A percentile compares a stretch with the other conserved stretches of the same genome.
Evolutionary conservation across 2,888 invertebrate species (phyloP).

Genomic region (Argyresthia goedartella): DNA sequence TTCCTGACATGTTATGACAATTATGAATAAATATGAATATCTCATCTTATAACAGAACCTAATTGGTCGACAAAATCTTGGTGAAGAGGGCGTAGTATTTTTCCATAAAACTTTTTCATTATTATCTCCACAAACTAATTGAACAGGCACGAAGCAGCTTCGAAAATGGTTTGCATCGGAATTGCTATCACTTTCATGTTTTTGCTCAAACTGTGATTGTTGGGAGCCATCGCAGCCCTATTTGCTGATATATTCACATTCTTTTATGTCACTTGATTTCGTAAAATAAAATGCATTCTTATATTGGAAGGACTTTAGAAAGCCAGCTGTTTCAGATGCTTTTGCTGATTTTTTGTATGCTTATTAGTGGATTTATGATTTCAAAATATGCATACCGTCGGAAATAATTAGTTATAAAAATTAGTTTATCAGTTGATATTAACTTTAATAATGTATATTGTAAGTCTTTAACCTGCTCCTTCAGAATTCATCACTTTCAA

Average conservation of each 20-base stretch:
- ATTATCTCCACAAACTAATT: slow-evolving; percentile 11
- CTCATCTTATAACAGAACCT: slow-evolving; percentile 10
- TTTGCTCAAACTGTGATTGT: slow-evolving; percentile 4
- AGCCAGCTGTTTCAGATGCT: too few relatives aligned
- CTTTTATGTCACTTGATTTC: not conserved
- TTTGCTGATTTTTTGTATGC: not conserved
- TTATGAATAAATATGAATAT: not conserved
- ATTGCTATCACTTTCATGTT: not conserved
- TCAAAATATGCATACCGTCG: too few relatives aligned
- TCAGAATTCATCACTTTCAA: not conserved
- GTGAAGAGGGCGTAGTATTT: slow-evolving; percentile 19
- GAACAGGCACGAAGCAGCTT: slow-evolving; percentile 19
- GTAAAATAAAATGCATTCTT: not conserved
- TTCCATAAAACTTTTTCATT: slow-evolving; percentile 18
- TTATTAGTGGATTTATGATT: too few relatives aligned
- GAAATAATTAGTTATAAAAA: too few relatives aligned
- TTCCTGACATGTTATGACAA: too few relatives aligned
- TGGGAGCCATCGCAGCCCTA: slow-evolving; percentile 9
- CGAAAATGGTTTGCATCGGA: slow-evolving; percentile 14
- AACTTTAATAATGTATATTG: not conserved
- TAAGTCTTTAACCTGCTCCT: not conserved
- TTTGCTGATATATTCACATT: slow-evolving; percentile 1
- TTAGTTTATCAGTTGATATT: too few relatives aligned
- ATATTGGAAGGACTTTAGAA: not conserved
- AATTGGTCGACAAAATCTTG: slow-evolving; percentile 21